A percentile compares a stretch with the other conserved stretches of the same genome.
phyloP scores from a whole-genome alignment of 2,888 invertebrate genomes.

The Microdon myrmicae region DNA sequence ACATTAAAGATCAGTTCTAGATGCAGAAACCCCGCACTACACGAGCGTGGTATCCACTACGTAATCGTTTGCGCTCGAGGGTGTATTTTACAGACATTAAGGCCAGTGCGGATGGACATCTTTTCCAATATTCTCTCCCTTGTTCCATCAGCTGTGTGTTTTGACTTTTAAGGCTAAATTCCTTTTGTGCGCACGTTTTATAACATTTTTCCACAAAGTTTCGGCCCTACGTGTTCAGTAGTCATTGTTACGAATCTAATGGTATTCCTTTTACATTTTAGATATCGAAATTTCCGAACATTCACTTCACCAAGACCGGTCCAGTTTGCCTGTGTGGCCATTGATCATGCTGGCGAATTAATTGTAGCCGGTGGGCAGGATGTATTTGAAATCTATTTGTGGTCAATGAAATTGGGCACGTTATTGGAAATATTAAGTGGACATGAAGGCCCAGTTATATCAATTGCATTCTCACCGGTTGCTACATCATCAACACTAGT shows the following conservation, averaged over 20 bases:
- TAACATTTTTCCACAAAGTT: background rate
- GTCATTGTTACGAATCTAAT: background rate
- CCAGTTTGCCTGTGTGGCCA: slow-evolving; percentile 89
- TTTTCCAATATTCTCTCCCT: too few species aligned
- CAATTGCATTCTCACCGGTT: slow-evolving; percentile 82
- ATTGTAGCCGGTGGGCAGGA: slow-evolving; percentile 96
- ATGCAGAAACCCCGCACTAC: too few species aligned
- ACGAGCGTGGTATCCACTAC: too few species aligned
- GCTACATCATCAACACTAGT: slow-evolving; percentile 79
- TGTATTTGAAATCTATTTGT: slow-evolving; percentile 93
- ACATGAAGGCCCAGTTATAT: slow-evolving; percentile 91
- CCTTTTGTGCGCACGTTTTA: background rate
- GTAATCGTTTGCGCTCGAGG: too few species aligned
- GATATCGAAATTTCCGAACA: slow-evolving; percentile 98
- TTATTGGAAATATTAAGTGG: slow-evolving; percentile 91
- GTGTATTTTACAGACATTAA: too few species aligned
- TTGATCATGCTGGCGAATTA: slow-evolving; percentile 91
- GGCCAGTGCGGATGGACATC: too few species aligned
- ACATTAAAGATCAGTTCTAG: too few species aligned
- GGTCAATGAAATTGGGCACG: slow-evolving; percentile 94
- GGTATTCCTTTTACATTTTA: slow-evolving; percentile 60
- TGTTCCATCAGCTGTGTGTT: too few species aligned
- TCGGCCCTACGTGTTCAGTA: background rate
- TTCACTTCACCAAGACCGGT: slow-evolving; percentile 90
- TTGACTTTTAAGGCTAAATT: background rate